phyloP scores from a whole-genome alignment of 2,113 vertebrate species.

The Mystacornis crossleyi region DNA sequence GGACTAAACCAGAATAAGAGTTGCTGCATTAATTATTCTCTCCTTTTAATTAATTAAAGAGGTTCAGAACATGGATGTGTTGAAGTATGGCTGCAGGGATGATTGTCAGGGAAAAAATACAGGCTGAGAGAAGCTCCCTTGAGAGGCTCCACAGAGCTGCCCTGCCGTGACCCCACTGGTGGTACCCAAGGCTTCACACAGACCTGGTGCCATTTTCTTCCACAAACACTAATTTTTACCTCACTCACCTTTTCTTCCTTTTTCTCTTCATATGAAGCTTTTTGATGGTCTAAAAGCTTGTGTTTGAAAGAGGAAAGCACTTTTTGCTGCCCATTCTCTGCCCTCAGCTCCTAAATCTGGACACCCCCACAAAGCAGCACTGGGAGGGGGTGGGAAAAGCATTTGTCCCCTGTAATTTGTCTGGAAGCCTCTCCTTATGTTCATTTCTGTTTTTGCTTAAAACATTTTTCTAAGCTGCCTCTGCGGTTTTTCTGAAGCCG shows the following conservation, averaged over 20 bases:
- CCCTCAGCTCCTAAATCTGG: neutral
- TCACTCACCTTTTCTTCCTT: neutral
- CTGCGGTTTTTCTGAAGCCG: neutral
- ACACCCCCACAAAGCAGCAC: neutral
- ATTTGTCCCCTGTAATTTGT: neutral
- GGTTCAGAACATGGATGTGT: neutral
- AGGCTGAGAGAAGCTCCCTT: neutral
- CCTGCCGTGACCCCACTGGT: neutral
- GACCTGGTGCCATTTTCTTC: fast-evolving
- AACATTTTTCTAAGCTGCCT: neutral
- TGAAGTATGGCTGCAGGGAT: neutral
- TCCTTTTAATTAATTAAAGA: constrained; percentile 35
- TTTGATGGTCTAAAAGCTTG: neutral
- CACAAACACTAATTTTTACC: neutral
- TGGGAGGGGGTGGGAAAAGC: neutral
- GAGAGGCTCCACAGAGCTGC: neutral
- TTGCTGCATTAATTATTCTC: constrained; percentile 27
- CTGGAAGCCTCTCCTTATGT: neutral
- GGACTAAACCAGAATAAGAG: neutral
- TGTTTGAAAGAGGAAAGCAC: neutral
- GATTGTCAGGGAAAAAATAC: neutral
- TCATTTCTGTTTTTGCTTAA: neutral
- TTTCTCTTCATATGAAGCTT: neutral
- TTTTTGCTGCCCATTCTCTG: neutral
- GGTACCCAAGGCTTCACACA: neutral